Base-by-base conservation (phyloP, 2,797 vertebrate genomes). In the Ficedula albicollis region DNA sequence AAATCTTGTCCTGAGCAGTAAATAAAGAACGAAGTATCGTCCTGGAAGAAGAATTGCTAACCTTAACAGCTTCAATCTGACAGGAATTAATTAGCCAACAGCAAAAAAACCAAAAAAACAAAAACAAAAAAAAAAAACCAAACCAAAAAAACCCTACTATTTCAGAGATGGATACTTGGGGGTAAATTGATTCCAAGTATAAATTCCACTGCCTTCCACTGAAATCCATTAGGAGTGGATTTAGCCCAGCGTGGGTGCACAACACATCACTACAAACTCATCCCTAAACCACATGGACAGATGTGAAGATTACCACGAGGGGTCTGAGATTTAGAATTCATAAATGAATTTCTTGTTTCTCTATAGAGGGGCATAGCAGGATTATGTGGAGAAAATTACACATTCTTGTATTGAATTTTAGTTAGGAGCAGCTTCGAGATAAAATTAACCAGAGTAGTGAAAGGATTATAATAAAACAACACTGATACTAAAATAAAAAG, bases 301-400 rank as follows among this genome's bases (percentile, higher is more conserved):
- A 90, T 83, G 64, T 58, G 84, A 84, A 84, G 78, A 60, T 78
- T 95, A 88, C 36, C 69, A 51, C 0, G 3, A 76, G 55, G 29
- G 63, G 32, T 36, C 54, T 66, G 73, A 88, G 86, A 90, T 84
- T 87, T 63, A 68, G 54, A 64, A 84, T 91, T 92, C 77, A 95
- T 85, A 95, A 89, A 93, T 69, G 1, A 93, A 81, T 84, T 85
- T 69, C 89, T 96, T 66, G 58, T 60, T 91, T 58, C 76, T 80
- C 48, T 89, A 3, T 13, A 38, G 52, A 95, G 79, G 76, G 82
- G 19, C 76, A 78, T 5, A 38, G 75, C 26, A 46, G 95, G 93
- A 95, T 96, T 97, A 96, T 2, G 22, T 12, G 62, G 58, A 62
- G 84, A 73, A 90, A 94, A 94, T 75, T 18, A 39, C 91, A 91